These are phyloP conservation scores for Lates calcarifer DNA, from an alignment of 2,113 vertebrate genomes.

Conservation along the genomic window DNA sequence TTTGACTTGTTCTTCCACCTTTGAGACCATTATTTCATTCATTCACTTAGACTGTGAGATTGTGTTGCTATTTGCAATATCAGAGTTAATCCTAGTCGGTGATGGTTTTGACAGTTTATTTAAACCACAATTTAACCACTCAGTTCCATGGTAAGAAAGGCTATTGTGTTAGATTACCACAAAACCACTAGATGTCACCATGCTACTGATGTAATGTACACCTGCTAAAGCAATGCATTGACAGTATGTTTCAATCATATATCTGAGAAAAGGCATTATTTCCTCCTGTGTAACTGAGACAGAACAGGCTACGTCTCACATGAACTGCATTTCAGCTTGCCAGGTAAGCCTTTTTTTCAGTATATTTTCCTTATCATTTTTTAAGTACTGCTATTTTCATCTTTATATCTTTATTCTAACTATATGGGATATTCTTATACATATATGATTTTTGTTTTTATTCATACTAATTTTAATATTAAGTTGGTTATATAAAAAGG, in stretches of 20 bases:
- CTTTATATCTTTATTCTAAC: neutral
- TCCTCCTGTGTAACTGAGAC: neutral
- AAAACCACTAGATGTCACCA: conserved; percentile 70
- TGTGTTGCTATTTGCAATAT: neutral
- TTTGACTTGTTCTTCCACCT: neutral
- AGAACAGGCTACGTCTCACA: neutral
- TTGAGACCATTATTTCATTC: neutral
- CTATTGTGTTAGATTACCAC: neutral
- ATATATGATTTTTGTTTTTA: neutral
- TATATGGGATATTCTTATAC: neutral
- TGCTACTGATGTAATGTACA: neutral
- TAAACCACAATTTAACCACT: neutral
- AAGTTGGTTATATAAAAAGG: neutral
- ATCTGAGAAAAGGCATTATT: neutral
- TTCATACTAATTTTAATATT: fast-evolving
- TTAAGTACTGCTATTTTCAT: neutral
- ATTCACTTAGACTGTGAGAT: neutral
- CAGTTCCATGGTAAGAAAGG: neutral
- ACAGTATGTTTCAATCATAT: neutral
- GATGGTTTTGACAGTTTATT: neutral
- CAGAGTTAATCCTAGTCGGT: neutral
- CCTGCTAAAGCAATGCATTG: neutral
- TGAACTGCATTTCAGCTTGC: neutral
- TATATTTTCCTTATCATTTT: neutral
- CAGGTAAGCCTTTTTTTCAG: neutral